Evolutionary conservation across 2,113 vertebrate genomes (phyloP), one percentile per base, ranked within the genome.

Genomic region (Oriolus oriolus): DNA sequence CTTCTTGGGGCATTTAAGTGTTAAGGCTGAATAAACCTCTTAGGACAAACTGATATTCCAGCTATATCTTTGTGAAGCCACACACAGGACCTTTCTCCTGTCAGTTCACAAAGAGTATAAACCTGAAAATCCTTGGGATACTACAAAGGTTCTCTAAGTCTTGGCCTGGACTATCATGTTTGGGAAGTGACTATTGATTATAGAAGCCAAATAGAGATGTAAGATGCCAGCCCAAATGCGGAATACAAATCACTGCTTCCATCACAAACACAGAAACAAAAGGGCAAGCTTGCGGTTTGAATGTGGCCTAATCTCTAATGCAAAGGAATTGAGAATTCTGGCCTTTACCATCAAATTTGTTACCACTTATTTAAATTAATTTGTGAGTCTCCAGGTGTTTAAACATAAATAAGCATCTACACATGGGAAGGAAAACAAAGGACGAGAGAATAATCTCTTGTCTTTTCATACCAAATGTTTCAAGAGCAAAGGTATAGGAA

Each of bases 371-470:
- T 54, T 50, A 69, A 61, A 82, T 50, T 70, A 26, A 16, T 64
- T 83, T 19, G 3, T 27, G 14, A 76, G 13, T 17, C 28, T 86
- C 20, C 33, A 54, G 15, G 17, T 45, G 30, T 75, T 65, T 71
- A 23, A 37, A 50, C 11, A 28, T 21, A 81, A 75, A 93, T 26
- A 69, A 47, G 6, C 5, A 66, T 18, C 5, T 0, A 65, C 69
- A 93, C 30, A 87, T 91, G 61, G 77, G 76, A 77, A 96, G 89
- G 33, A 91, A 92, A 97, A 87, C 20, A 96, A 10, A 97, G 90
- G 83, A 94, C 93, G 91, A 97, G 95, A 96, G 63, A 95, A 94
- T 77, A 95, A 94, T 93, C 20, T 60, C 73, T 84, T 64, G 45
- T 21, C 14, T 64, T 93, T 95, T 45, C 57, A 78, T 71, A 92